Conservation (phyloP, 2,888 invertebrate species). For the Boloria selene region DNA sequence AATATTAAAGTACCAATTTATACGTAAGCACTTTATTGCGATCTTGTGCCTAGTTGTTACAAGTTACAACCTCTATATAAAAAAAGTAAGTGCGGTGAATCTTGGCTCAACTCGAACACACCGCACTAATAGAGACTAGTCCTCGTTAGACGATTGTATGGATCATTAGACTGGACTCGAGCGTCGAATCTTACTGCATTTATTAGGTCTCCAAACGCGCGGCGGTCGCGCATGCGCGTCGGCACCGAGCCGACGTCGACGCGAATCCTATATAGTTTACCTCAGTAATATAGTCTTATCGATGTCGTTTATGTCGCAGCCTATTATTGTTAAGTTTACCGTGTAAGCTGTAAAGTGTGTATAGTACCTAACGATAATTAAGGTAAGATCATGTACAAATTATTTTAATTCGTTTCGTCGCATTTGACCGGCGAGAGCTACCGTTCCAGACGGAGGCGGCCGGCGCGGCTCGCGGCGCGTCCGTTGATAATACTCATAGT, state of each 20-base stretch:
- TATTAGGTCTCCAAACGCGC: constrained; percentile 4
- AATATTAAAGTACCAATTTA: no score
- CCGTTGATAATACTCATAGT: constrained; percentile 52
- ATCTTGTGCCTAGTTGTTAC: no score
- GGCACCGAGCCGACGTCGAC: constrained; percentile 18
- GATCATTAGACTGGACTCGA: background rate
- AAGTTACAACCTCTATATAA: no score
- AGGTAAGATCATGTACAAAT: constrained; percentile 74
- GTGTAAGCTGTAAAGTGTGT: constrained; percentile 74
- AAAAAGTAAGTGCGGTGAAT: no score
- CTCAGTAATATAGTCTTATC: constrained; percentile 77
- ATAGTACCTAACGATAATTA: constrained; percentile 58
- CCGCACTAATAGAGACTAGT: no score
- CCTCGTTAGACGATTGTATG: no score
- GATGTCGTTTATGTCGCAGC: constrained; percentile 79
- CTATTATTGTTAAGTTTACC: constrained; percentile 79
- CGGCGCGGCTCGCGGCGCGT: constrained; percentile 47
- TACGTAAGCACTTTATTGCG: no score
- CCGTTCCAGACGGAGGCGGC: constrained; percentile 25
- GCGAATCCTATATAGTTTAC: constrained; percentile 77
- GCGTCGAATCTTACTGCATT: constrained; percentile 16
- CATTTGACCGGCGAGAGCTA: constrained; percentile 40
- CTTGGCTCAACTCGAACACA: no score
- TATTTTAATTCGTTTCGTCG: constrained; percentile 65
- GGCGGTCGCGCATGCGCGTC: constrained; percentile 17